phyloP scores from a whole-genome alignment of 2,113 vertebrate species.

The Syrrhaptes paradoxus region DNA sequence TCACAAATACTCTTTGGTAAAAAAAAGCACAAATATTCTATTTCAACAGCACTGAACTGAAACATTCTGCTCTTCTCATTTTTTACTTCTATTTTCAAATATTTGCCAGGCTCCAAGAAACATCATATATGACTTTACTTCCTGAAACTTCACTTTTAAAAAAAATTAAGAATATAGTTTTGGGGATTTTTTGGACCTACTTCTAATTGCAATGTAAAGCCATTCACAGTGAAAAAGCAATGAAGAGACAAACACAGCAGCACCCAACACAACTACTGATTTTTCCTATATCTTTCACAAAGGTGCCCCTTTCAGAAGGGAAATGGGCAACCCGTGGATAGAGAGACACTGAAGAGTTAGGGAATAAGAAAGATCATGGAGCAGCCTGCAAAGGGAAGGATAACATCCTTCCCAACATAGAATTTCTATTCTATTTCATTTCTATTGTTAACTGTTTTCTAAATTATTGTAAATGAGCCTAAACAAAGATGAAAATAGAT shows the following conservation, averaged over 20 bases:
- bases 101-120: background rate
- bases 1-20: background rate
- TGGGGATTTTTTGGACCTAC: background rate
- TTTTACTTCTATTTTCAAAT: background rate
- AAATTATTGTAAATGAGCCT: background rate
- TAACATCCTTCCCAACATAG: background rate
- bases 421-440: background rate
- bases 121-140: background rate
- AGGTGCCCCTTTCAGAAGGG: background rate
- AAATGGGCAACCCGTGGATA: background rate
- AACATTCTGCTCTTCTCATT: background rate
- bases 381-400: background rate
- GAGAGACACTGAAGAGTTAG: background rate
- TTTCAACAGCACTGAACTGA: background rate
- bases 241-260: background rate
- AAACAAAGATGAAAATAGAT: background rate
- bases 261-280: background rate
- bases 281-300: background rate
- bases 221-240: background rate
- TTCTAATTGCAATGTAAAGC: background rate
- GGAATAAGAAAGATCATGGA: background rate
- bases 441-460: background rate
- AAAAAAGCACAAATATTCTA: background rate
- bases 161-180: background rate
- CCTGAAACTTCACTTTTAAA: background rate